Evolutionary conservation across 2,888 invertebrate genomes (phyloP).

Genomic region (Marasmarcha lunaedactyla): DNA sequence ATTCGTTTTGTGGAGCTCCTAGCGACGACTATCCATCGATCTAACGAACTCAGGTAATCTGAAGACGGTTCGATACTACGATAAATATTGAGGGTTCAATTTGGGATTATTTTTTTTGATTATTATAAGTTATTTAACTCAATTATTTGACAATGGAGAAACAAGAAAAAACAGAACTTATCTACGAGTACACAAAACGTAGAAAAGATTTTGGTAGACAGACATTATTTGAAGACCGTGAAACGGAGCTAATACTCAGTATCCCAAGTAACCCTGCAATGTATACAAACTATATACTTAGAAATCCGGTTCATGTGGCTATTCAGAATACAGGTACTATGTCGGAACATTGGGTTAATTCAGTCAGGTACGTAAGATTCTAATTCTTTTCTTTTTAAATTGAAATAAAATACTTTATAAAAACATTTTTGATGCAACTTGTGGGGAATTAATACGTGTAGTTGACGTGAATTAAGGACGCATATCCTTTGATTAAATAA

Average conservation of each 20-base stretch:
- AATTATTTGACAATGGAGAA: too few species aligned
- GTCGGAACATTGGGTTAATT: slow-evolving; percentile 76
- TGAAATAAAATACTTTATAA: neutral
- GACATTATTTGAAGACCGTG: slow-evolving; percentile 76
- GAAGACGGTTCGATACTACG: too few species aligned
- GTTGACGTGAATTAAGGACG: too few species aligned
- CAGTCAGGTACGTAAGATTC: slow-evolving; percentile 42
- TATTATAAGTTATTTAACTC: too few species aligned
- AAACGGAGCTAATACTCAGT: slow-evolving; percentile 73
- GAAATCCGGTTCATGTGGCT: slow-evolving; percentile 73
- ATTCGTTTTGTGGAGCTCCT: too few species aligned
- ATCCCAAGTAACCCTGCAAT: slow-evolving; percentile 72
- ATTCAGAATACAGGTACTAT: slow-evolving; percentile 72
- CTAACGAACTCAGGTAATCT: too few species aligned
- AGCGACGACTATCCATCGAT: too few species aligned
- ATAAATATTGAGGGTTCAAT: too few species aligned
- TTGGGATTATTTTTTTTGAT: too few species aligned
- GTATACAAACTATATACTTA: slow-evolving; percentile 64
- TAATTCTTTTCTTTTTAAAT: neutral
- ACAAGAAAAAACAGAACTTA: slow-evolving; percentile 43
- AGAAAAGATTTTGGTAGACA: slow-evolving; percentile 79
- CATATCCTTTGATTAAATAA: too few species aligned
- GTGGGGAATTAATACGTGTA: too few species aligned
- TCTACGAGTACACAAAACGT: slow-evolving; percentile 74
- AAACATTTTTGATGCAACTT: neutral